phyloP scores from a whole-genome alignment of 64 coral and sea anemone species.

The Cladopsammia gracilis region DNA sequence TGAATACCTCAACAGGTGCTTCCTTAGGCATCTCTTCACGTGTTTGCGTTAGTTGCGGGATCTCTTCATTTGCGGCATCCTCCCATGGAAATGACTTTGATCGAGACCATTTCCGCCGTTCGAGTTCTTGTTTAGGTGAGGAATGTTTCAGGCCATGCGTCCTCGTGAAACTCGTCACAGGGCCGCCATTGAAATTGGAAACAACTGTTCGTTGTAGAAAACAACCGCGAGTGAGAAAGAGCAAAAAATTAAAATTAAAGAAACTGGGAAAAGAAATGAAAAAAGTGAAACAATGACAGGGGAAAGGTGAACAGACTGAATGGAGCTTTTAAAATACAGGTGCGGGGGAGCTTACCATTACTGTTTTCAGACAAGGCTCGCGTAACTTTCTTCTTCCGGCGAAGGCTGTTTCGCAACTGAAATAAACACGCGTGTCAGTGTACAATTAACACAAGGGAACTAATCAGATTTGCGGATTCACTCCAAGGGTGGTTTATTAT shows the following conservation, averaged over 20 bases:
- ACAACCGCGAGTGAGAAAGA: background rate
- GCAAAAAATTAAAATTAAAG: background rate
- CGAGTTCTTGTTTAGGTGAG: background rate
- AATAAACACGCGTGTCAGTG: background rate
- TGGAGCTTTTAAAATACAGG: background rate
- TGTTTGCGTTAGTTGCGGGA: background rate
- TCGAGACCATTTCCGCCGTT: background rate
- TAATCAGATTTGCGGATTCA: too few species aligned
- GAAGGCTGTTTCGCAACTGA: slow-evolving; percentile 64
- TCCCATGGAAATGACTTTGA: slow-evolving; percentile 35
- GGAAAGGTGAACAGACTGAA: too few species aligned
- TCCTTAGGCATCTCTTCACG: background rate
- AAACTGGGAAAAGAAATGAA: background rate
- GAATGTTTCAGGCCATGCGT: background rate
- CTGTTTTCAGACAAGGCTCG: slow-evolving; percentile 41
- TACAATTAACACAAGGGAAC: too few species aligned
- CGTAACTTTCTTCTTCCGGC: slow-evolving; percentile 65
- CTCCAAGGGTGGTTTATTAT: too few species aligned
- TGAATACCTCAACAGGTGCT: slow-evolving; percentile 13
- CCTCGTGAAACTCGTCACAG: background rate
- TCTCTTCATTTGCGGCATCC: background rate
- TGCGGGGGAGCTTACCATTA: background rate
- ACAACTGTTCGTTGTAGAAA: background rate
- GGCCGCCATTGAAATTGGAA: background rate
- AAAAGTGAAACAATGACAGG: background rate